Evolutionary conservation across 2,888 invertebrate species (phyloP).

Genomic region (Troilus luridus): DNA sequence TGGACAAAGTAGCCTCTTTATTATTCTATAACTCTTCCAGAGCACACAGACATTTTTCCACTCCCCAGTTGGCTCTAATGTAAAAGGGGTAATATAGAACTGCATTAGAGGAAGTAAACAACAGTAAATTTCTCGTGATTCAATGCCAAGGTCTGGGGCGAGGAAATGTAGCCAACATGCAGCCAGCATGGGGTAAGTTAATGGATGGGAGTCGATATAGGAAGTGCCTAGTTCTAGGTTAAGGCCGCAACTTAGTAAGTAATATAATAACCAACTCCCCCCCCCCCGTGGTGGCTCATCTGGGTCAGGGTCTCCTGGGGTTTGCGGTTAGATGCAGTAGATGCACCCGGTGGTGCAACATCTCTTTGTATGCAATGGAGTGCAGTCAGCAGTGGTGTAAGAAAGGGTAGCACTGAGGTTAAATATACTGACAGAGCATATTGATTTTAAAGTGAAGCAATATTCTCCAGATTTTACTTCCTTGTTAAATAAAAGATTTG

Average conservation of each 20-base stretch:
- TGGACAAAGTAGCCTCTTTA: constrained; percentile 36
- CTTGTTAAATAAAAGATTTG: background rate
- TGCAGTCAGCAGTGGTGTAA: background rate
- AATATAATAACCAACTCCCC: background rate
- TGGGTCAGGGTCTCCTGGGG: background rate
- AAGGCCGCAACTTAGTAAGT: constrained; percentile 37
- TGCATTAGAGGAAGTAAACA: constrained; percentile 39
- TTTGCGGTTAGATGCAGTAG: constrained; percentile 2
- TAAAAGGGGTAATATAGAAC: constrained; percentile 38
- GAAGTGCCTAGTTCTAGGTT: constrained; percentile 41
- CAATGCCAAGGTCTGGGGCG: constrained; percentile 32
- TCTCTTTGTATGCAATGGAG: background rate
- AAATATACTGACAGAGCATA: background rate
- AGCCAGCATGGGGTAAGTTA: background rate
- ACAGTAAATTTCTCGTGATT: constrained; percentile 39
- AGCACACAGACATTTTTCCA: constrained; percentile 31
- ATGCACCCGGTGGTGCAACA: background rate
- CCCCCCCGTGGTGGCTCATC: background rate
- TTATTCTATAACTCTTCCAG: constrained; percentile 16
- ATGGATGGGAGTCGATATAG: background rate
- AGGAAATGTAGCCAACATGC: background rate
- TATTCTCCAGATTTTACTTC: background rate
- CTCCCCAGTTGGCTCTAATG: background rate
- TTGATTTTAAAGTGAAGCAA: background rate
- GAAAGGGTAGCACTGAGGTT: background rate